These are phyloP conservation scores for Chloropsis cyanopogon DNA, from an alignment of 2,113 vertebrate species.

Conservation along the genomic window DNA sequence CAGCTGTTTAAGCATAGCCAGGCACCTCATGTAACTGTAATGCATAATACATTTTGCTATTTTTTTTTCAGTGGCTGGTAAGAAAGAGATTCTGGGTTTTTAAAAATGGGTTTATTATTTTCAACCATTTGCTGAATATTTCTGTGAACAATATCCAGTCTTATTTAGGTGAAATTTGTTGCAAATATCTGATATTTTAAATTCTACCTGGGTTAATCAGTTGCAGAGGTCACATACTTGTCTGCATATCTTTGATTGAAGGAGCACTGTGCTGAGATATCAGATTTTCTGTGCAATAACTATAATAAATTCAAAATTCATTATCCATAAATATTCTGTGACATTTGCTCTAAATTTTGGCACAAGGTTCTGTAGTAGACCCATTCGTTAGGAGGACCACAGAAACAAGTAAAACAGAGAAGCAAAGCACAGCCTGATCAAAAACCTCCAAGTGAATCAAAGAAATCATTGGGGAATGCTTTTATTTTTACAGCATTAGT, in stretches of 20 bases:
- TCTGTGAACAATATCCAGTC: not conserved
- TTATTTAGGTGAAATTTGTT: not conserved
- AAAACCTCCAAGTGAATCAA: not conserved
- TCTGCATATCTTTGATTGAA: slow-evolving; percentile 6
- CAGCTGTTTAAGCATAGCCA: not conserved
- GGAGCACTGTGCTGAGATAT: slow-evolving; percentile 51
- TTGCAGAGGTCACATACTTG: not conserved
- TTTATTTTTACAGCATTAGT: not conserved
- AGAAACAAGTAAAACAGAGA: not conserved
- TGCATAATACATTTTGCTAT: not conserved
- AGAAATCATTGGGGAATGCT: not conserved
- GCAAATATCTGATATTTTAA: not conserved
- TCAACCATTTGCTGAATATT: not conserved
- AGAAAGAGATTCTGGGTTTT: not conserved
- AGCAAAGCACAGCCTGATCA: not conserved
- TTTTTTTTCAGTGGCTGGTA: not conserved
- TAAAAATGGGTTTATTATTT: not conserved
- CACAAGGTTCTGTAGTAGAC: not conserved
- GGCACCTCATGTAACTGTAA: not conserved
- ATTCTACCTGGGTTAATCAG: not conserved
- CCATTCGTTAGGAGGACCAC: not conserved
- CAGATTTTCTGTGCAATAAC: slow-evolving; percentile 61
- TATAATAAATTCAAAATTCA: slow-evolving; percentile 57
- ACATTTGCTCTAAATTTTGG: slow-evolving; percentile 38
- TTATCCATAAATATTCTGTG: slow-evolving; percentile 68